These are phyloP conservation scores for Sarcoramphus papa DNA, from an alignment of 2,797 vertebrate genomes.

Conservation along the genomic window DNA sequence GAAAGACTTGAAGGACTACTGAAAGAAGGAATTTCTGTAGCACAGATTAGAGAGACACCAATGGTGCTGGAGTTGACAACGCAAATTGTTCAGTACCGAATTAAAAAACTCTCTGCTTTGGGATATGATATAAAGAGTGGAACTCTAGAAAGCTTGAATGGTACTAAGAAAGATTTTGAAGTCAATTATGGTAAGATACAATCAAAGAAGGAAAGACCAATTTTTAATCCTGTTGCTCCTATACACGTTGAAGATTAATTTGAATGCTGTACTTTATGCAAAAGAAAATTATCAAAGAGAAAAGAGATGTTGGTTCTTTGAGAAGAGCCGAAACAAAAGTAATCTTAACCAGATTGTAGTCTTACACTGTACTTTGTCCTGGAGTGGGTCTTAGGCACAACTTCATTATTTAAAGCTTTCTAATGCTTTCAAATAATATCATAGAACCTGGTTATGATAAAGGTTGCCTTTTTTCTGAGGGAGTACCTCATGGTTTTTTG, in stretches of 20 bases:
- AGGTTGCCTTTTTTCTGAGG: background rate
- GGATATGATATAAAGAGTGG: conserved; percentile 80
- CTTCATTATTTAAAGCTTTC: background rate
- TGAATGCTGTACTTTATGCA: background rate
- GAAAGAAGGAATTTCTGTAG: conserved; percentile 79
- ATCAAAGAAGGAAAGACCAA: conserved; percentile 80
- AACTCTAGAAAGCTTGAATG: conserved; percentile 80
- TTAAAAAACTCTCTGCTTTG: conserved; percentile 78
- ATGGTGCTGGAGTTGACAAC: conserved; percentile 87
- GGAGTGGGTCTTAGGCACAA: background rate
- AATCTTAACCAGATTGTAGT: background rate
- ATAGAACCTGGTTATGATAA: background rate
- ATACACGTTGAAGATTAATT: conserved; percentile 78
- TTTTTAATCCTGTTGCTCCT: conserved; percentile 93
- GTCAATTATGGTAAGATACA: conserved; percentile 80
- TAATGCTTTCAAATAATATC: background rate
- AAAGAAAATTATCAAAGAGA: background rate
- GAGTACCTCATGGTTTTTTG: background rate
- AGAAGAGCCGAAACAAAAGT: background rate
- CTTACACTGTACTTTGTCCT: background rate
- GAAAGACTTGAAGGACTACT: conserved; percentile 82
- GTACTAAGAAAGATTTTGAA: conserved; percentile 96
- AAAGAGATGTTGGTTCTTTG: background rate
- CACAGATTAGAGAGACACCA: conserved; percentile 82
- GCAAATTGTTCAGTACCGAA: conserved; percentile 85